Conservation (phyloP, 2,888 invertebrate genomes). For the Cryptophagus acutangulus region DNA sequence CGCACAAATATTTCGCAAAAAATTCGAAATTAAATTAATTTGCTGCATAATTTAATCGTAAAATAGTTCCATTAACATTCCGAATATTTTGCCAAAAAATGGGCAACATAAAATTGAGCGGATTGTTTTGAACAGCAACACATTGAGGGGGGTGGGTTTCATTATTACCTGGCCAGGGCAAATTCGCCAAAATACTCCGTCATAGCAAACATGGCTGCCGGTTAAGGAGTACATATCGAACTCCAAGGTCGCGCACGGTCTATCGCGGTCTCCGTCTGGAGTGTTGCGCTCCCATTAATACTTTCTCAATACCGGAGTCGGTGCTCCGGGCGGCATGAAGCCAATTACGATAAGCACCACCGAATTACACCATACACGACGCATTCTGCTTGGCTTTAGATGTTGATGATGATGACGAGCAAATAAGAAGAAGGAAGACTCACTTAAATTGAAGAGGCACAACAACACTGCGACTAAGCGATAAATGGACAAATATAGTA, state of each 20-base stretch:
- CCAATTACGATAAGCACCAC: conserved; percentile 5
- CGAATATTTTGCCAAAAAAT: no score
- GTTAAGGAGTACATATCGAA: conserved; percentile 27
- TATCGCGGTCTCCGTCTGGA: conserved; percentile 17
- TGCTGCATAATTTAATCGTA: no score
- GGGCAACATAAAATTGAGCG: no score
- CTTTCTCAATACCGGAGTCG: conserved; percentile 16
- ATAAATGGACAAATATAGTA: background rate
- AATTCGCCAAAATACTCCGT: conserved; percentile 53
- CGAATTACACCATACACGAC: background rate
- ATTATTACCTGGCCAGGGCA: conserved; percentile 50
- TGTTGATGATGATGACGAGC: background rate
- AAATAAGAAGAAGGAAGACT: no score
- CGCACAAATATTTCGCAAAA: no score
- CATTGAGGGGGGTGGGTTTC: no score
- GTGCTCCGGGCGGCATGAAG: conserved; percentile 8
- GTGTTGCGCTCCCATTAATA: conserved; percentile 6
- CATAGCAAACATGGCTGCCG: conserved; percentile 51
- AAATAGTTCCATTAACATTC: no score
- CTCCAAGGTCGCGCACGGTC: conserved; percentile 22
- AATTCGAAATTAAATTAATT: no score
- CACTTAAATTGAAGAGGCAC: background rate
- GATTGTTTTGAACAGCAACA: no score
- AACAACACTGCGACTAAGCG: conserved; percentile 7
- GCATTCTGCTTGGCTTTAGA: background rate